Evolutionary conservation across 2,113 vertebrate species (phyloP), one percentile per base, ranked within the genome.

Genomic region (Oryzias celebensis): DNA sequence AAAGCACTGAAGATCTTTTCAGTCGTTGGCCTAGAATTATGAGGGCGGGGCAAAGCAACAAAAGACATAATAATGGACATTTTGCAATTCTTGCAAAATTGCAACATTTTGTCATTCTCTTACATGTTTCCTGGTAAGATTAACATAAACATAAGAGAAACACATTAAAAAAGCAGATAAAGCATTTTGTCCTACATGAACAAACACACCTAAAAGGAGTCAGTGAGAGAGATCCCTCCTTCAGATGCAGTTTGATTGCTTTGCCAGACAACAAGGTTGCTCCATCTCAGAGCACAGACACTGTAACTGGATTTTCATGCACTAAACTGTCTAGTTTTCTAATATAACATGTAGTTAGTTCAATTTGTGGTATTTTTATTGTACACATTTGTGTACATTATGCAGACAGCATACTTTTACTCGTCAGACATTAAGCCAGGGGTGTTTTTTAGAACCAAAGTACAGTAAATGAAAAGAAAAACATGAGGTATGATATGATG

Each of bases 251-350:
- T 51, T 28, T 65, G 65, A 82, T 70, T 52, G 67, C 68, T 68
- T 57, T 78, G 73, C 77, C 73, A 85, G 81, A 85, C 85, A 31
- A 58, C 26, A 49, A 22, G 61, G 67, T 76, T 65, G 55, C 70
- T 65, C 71, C 72, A 44, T 68, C 73, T 80, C 73, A 74, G 56
- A 75, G 75, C 72, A 80, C 74, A 80, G 78, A 83, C 70, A 1
- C 31, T 5, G 63, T 82, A 81, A 87, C 81, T 65, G 36, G 58
- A 86, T 89, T 87, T 83, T 23, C 61, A 56, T 79, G 68, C 83
- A 86, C 81, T 85, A 84, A 78, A 84, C 79, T 84, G 83, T 85
- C 79, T 84, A 7, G 59, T 63, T 75, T 45, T 71, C 44, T 41
- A 62, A 68, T 72, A 74, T 46, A 73, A 68, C 18, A 65, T 24